Evolutionary conservation across 2,113 vertebrate species (phyloP), one percentile per base, ranked within the genome.

Genomic region (Psilopogon haemacephalus): DNA sequence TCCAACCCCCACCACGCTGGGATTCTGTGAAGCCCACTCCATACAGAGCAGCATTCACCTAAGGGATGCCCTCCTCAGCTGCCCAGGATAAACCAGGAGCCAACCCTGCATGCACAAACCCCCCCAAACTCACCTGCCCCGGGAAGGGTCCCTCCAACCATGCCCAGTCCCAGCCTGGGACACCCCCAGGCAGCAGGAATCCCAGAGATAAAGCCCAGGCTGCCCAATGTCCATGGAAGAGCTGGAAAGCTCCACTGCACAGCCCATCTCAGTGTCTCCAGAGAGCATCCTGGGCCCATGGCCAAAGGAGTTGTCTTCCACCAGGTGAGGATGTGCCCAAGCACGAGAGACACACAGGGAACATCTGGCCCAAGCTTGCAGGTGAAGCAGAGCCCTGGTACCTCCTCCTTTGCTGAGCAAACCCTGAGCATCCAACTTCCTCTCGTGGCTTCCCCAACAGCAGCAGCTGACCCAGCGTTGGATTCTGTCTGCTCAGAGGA

Each of bases 41-140:
- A 21, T 1, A 35, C 23, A 1, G 3, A 64, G 10, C 1, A 56
- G 23, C 33, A 7, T 27, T 60, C 54, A 77, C 33, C 5, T 2
- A 26, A 2, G 4, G 20, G 32, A 50, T 32, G 14, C 27, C 17
- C 6, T 32, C 16, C 30, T 15, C 6, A 15, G 26, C 32, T 59
- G 70, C 23, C 16, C 1, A 6, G 33, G n/a, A 76, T 58, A 76
- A 86, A 46, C 15, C 65, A 81, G 44, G 33, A 92, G 42, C 20
- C 18, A 92, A 37, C 20, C 18, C 73, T 59, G 17, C 0, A 3
- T 37, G 26, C 1, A 3, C n/a, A 26, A 69, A n/a, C n/a, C 37
- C 35, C 21, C 32, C 60, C 32, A 33, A 56, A 81, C 0, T 1
- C 5, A 9, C 32, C 26, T 2, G 2, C 9, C 19, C 40, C 48